Base-by-base conservation (phyloP, 2,113 vertebrate species). In the Trematocara variabile region DNA sequence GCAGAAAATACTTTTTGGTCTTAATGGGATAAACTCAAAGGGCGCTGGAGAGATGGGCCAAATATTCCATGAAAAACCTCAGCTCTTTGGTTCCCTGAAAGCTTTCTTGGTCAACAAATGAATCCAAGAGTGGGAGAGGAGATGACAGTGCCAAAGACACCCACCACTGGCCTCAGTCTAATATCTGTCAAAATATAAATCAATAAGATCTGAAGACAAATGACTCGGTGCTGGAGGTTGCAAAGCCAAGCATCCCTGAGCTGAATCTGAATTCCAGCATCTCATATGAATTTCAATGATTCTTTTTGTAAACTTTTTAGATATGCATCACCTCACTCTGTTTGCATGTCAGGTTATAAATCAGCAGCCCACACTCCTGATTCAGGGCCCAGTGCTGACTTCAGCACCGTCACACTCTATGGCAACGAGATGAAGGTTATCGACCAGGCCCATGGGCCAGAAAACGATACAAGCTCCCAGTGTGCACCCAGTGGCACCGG, bases 181-280 rank as follows among this genome's bases (percentile, higher is more conserved):
- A 93, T 91, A 95, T 92, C 87, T 92, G 86, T 94, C 90, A 93
- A 91, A 91, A 89, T 88, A 94, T 85, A 95, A 94, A 95, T 94
- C 90, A 90, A 93, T 94, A 88, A 77, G 82, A 88, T 89, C 86
- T 91, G 81, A 92, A 95, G 93, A 96, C 75, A 75, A 93, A 96
- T 91, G 90, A 90, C 86, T 89, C 63, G 18, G 77, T 20, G 70
- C 86, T 88, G 78, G 68, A 91, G 87, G 93, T 55, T 91, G 90
- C 91, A 88, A 84, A 94, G 93, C 93, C 86, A 92, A 92, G 90
- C 91, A 89, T 89, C 90, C 33, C 83, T 82, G 68, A 33, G 84
- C 77, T 80, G 80, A 92, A 89, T 89, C 87, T 13, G 82, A 89
- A 91, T 93, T 90, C 75, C 84, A 91, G 86, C 88, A 86, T 87